Evolutionary conservation across 2,797 vertebrate species (phyloP), one percentile per base, ranked within the genome.

Genomic region (Cossypha heuglini): DNA sequence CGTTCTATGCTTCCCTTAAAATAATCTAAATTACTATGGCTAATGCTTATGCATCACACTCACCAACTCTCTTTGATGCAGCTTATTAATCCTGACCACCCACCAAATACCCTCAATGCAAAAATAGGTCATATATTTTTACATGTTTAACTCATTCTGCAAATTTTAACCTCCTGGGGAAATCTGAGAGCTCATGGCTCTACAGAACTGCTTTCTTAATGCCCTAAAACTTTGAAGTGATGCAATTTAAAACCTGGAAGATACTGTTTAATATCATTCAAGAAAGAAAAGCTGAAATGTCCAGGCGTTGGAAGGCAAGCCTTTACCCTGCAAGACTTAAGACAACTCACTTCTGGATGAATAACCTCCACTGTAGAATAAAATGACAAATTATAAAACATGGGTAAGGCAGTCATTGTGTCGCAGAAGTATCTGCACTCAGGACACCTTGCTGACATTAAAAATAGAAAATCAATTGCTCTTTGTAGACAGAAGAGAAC

Each of bases 81-180:
- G 29, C 58, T 35, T 73, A 67, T 54, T 89, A 93, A 90, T 42
- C 61, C 46, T 58, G 72, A 90, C 17, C 31, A 77, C 29, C 19
- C 21, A 91, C 21, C 37, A 57, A 73, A 89, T 16, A 92, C 13
- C 29, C 24, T 42, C 43, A 61, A 17, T 21, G 10, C 12, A 85
- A 85, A 95, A 91, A 69, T 8, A 83, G 87, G 87, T 94, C 86
- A 80, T 3, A 9, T 67, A 91, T 77, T 94, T 89, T 86, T 64
- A 74, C 24, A 49, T 24, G 55, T 77, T 89, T 88, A 89, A 92
- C 48, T 77, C 78, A 67, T 42, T 83, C 2, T 2, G 35, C 52
- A 83, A 73, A 64, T 94, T 87, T 82, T 54, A 77, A 16, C 38
- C n/a, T 85, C 51, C 16, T 3, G 1, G 17, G 37, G 40, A 86